Conservation (phyloP, 2,888 invertebrate species). For the Mylabris sibirica region DNA sequence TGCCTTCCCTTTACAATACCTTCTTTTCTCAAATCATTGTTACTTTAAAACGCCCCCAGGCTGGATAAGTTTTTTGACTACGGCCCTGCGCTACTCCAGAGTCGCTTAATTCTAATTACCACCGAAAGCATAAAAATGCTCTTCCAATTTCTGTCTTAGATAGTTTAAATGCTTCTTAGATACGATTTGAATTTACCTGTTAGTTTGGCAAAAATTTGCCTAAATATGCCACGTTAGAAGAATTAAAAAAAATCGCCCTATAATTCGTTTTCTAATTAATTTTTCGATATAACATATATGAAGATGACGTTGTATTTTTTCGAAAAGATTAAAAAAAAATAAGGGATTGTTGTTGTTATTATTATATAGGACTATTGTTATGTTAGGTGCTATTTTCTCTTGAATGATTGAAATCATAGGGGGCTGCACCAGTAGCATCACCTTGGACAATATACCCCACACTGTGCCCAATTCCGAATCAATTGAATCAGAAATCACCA, state of each 20-base stretch:
- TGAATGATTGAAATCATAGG: constrained; percentile 9
- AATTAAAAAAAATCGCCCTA: background rate
- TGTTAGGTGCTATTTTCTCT: constrained; percentile 6
- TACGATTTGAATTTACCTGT: too few species aligned
- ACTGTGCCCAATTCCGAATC: constrained; percentile 59
- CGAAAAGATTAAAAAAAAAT: background rate
- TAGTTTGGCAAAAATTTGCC: background rate
- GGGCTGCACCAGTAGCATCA: constrained; percentile 42
- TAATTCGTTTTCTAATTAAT: background rate
- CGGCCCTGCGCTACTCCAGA: too few species aligned
- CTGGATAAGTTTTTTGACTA: too few species aligned
- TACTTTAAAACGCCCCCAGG: too few species aligned
- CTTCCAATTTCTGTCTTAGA: too few species aligned
- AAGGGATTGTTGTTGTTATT: background rate
- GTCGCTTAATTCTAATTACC: too few species aligned
- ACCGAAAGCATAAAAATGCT: too few species aligned
- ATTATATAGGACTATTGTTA: background rate
- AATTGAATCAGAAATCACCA: constrained; percentile 59
- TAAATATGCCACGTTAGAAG: background rate
- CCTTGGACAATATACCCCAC: constrained; percentile 56
- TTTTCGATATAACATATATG: background rate
- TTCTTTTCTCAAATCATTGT: too few species aligned
- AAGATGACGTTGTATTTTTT: background rate
- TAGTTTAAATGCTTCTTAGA: too few species aligned
- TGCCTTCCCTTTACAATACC: too few species aligned